Conservation (phyloP, 2,113 vertebrate genomes). For the Larimichthys polyactis region DNA sequence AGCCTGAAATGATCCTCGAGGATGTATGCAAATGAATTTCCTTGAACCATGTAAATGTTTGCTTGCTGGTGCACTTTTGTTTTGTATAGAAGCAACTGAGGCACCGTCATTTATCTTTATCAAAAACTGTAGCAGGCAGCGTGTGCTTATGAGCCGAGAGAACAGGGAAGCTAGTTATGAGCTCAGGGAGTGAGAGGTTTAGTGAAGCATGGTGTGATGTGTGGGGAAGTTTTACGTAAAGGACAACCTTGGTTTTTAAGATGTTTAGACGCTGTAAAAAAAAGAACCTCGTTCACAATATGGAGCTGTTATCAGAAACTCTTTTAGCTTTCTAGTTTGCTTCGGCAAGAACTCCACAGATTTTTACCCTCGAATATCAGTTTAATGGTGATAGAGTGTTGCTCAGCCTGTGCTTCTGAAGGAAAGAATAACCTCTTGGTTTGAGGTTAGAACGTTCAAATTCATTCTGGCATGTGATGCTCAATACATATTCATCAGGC, state of each 20-base stretch:
- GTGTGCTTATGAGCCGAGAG: slow-evolving; percentile 37
- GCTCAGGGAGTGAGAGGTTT: slow-evolving; percentile 39
- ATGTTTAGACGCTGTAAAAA: slow-evolving; percentile 32
- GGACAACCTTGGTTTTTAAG: slow-evolving; percentile 15
- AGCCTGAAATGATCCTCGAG: background rate
- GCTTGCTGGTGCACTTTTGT: background rate
- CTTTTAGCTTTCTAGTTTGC: too few species aligned
- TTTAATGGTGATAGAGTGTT: background rate
- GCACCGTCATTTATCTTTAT: slow-evolving; percentile 29
- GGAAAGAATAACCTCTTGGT: slow-evolving; percentile 20
- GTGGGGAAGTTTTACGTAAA: slow-evolving; percentile 11
- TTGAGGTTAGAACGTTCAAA: background rate
- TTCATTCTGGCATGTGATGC: background rate
- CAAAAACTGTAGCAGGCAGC: slow-evolving; percentile 7
- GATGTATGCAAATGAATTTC: slow-evolving; percentile 10
- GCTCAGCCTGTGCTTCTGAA: slow-evolving; percentile 7
- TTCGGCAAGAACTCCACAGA: background rate
- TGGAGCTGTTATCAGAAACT: slow-evolving; percentile 4
- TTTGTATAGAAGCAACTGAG: slow-evolving; percentile 26
- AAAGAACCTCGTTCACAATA: background rate
- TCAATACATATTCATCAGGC: too few species aligned
- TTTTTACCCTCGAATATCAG: slow-evolving; percentile 4
- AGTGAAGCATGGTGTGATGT: background rate
- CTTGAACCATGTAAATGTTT: background rate
- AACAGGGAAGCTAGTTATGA: slow-evolving; percentile 22